Evolutionary conservation across 2,888 invertebrate species (phyloP), one percentile per base, ranked within the genome.

Genomic region (Agrilus cyanescens): DNA sequence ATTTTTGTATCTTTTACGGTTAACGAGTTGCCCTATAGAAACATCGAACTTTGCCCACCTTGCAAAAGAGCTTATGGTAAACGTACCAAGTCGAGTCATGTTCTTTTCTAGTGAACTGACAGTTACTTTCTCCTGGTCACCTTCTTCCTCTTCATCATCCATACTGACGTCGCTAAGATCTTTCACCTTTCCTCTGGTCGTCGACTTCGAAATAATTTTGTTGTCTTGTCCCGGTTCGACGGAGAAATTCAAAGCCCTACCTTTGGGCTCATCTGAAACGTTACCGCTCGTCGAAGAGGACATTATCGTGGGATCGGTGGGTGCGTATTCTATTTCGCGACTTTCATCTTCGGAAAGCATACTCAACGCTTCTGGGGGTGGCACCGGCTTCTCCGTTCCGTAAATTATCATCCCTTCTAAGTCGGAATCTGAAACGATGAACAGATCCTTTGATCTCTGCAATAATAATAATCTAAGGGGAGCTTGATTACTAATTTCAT

Each of bases 81-180:
- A 15, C 15, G 15, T 18, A 13, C 14, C 12, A 7, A 20, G 8
- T 12, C 16, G 14, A 16, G n/a, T n/a, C 32, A 25, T 13, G 16
- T 36, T 43, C 48, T 47, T 50, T 54, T 55, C 54, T 12, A 40
- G 31, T 12, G 48, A 48, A 14, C 44, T 45, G 42, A 52, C 51
- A 16, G n/a, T 32, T 43, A 20, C 25, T 39, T 13, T 32, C 36
- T 63, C 64, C 61, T 58, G 62, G 56, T 45, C 62, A 54, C 53
- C 64, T 32, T 67, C 66, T 39, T 70, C 69, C 12, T 79, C 82
- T 39, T 82, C 76, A 46, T 74, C 74, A 52, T 82, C 81, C 71
- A 86, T 76, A 54, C 76, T 84, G 14, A 86, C 82, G 61, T 86
- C 83, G 59, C 85, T 85, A n/a, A 86, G 68, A 62, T 85, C 85